Evolutionary conservation across 2,797 vertebrate species (phyloP), one percentile per base, ranked within the genome.

Genomic region (Brotula barbata): DNA sequence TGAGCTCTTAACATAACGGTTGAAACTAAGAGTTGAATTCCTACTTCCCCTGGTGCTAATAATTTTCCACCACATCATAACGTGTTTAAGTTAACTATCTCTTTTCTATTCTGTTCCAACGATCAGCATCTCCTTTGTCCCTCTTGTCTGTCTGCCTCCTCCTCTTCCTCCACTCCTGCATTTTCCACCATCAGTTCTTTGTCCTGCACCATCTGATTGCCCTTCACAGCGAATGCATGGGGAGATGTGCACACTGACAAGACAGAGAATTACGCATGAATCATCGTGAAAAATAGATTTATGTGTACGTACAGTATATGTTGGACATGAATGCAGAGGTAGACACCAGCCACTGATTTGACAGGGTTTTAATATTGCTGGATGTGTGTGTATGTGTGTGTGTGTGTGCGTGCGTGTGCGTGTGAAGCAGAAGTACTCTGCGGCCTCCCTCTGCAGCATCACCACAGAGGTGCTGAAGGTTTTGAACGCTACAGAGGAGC

Each of bases 401-500:
- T 40, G 11, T 23, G 20, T 49, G 19, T 57, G 7, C 31, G 7
- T 57, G 22, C 68, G 36, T 78, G 42, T 65, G 53, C 17, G 56
- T 65, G 75, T 86, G 70, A 87, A 91, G 91, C 92, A 99, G 96
- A 97, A 97, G 90, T 94, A 93, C 85, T 97, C 97, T 44, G 96
- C 97, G 45, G 95, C 94, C 25, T 98, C 96, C 71, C 95, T 98
- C 87, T 98, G 96, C 93, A 97, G 95, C 92, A 97, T 98, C 91
- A 98, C 97, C 83, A 97, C 96, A 13, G 95, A 99, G 89, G 96
- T 98, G 70, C 90, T 99, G 73, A 97, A 95, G 85, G 95, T 99
- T 73, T 92, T 99, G 83, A 98, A 98, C 0, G 96, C 96, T 62
- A 98, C 96, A 0, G 96, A 98, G 87, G 95, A 97, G 68, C 85